Base-by-base conservation (phyloP, 2,888 invertebrate genomes). In the Synanthedon tipuliformis region DNA sequence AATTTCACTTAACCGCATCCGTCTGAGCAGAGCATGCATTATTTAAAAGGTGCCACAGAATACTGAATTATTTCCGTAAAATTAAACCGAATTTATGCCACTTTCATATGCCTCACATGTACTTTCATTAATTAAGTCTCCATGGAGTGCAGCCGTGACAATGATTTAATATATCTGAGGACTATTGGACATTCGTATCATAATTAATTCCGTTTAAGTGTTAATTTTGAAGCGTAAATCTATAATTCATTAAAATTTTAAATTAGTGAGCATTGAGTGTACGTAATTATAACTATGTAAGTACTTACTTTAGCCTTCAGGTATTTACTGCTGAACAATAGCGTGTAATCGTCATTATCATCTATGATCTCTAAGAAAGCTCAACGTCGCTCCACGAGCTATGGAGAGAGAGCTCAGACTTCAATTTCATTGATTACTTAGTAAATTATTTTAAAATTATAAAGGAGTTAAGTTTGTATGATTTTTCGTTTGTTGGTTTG, bases 1-100 rank as follows among this genome's bases (percentile, higher is more conserved):
- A 71, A 72, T 69, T 73, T 68, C 63, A 62, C 66, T 64, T 66
- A 67, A 69, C 69, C 69, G 59, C 69, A 62, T 60, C 65, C 62
- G 61, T 61, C 59, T 59, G 61, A 55, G 61, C 62, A 59, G 59
- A 59, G 60, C 57, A 58, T 49, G 45, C 45, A 45, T 45, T 45
- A 45, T 45, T 45, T 45, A 45, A 45, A 12, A 15, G 15, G 15
- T 45, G 15, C 15, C 13, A 45, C 45, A 13, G 45, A 45, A 34
- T 34, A 34, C 34, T 34, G 34, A 34, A 34, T 34, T 34, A 34
- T 61, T 60, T 58, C 55, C 57, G 50, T 55, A 51, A 41, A 40
- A 40, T 50, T 12, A 53, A 15, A 12, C 27, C 27, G 53, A 53
- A 50, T 41, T 50, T 41, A 34, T 48, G 53, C 16, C 11, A 23